These are phyloP conservation scores for Spondyliosoma cantharus DNA, from an alignment of 2,797 vertebrate species.

Conservation along the genomic window DNA sequence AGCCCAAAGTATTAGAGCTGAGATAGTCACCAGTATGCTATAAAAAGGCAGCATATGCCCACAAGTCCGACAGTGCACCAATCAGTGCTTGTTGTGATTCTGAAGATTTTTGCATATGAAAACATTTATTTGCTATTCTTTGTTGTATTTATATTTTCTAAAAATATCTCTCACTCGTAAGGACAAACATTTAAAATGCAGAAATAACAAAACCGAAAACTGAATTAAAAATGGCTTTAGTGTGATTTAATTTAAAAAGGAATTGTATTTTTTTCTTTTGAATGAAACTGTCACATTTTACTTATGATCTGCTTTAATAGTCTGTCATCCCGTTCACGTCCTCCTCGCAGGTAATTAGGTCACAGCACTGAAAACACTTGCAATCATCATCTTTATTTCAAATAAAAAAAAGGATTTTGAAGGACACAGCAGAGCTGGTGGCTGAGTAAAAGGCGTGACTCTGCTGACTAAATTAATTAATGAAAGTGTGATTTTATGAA, in stretches of 20 bases:
- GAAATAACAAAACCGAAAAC: background rate
- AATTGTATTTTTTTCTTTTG: constrained; percentile 19
- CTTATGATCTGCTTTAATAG: constrained; percentile 46
- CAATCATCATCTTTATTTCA: constrained; percentile 47
- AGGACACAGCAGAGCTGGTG: constrained; percentile 59
- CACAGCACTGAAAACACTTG: constrained; percentile 52
- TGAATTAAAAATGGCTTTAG: constrained; percentile 14
- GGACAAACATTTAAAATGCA: background rate
- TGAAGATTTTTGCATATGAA: constrained; percentile 34
- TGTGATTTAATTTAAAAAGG: constrained; percentile 7
- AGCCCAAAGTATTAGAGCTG: constrained; percentile 86
- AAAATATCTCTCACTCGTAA: background rate
- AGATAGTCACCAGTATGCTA: constrained; percentile 83
- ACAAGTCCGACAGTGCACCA: constrained; percentile 63
- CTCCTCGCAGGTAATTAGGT: constrained; percentile 65
- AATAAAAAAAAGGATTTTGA: constrained; percentile 49
- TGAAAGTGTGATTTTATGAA: constrained; percentile 63
- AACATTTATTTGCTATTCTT: constrained; percentile 19
- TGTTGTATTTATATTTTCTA: constrained; percentile 15
- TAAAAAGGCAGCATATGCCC: constrained; percentile 80
- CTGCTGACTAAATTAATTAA: constrained; percentile 67
- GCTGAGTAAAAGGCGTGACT: constrained; percentile 55
- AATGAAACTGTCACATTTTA: constrained; percentile 33
- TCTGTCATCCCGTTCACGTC: constrained; percentile 16
- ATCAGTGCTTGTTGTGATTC: constrained; percentile 60